Conservation (phyloP, 2,797 vertebrate genomes). For the Lagocephalus sceleratus region DNA sequence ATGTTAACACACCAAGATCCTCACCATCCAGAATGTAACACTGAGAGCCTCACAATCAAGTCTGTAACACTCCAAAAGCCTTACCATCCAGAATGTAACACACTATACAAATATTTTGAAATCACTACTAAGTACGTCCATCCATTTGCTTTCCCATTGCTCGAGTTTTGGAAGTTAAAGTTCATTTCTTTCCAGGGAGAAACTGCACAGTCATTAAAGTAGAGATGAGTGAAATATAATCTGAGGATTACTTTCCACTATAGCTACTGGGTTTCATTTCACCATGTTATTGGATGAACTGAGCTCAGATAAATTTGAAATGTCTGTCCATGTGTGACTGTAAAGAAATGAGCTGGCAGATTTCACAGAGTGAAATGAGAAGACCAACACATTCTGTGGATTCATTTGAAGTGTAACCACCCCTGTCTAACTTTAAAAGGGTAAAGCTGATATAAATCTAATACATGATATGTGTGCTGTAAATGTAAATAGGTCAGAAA, state of each 20-base stretch:
- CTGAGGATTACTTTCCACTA: conserved; percentile 14
- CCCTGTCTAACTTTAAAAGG: too few relatives aligned
- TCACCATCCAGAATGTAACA: too few relatives aligned
- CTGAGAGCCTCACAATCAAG: too few relatives aligned
- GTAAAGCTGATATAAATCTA: too few relatives aligned
- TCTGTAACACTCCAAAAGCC: too few relatives aligned
- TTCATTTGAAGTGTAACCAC: too few relatives aligned
- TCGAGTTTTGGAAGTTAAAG: conserved; percentile 25
- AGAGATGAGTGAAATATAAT: conserved; percentile 30
- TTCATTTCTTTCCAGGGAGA: conserved; percentile 29
- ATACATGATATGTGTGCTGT: too few relatives aligned
- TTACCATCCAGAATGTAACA: too few relatives aligned
- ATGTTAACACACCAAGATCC: too few relatives aligned
- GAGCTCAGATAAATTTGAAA: not conserved
- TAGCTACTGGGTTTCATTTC: not conserved
- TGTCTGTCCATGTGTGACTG: conserved; percentile 1
- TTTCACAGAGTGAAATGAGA: not conserved
- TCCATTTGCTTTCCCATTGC: not conserved
- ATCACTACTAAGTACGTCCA: not conserved
- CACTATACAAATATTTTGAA: too few relatives aligned
- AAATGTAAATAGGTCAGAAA: too few relatives aligned
- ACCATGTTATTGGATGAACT: conserved; percentile 23
- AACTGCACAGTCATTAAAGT: conserved; percentile 33
- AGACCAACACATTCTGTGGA: not conserved
- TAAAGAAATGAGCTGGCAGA: not conserved